Percentiles rank a stretch among this genome's conserved stretches.
Evolutionary conservation across 2,113 vertebrate genomes (phyloP).

Genomic region (Pterocles orientalis): DNA sequence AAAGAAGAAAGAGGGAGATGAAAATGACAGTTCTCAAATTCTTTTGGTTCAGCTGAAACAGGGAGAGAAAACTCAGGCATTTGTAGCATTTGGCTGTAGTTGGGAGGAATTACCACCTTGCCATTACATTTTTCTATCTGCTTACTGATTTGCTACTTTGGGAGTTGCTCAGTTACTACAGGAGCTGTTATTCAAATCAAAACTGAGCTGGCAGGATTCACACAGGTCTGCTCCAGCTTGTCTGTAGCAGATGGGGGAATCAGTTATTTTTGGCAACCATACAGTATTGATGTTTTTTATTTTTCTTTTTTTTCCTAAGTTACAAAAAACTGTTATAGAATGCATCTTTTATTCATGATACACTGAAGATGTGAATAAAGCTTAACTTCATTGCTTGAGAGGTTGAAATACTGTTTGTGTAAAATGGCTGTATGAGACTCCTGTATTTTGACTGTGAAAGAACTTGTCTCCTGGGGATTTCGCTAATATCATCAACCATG

Average conservation of each 20-base stretch:
- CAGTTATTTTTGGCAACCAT: slow-evolving; percentile 10
- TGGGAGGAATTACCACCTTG: background rate
- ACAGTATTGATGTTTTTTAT: background rate
- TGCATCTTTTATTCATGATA: slow-evolving; percentile 23
- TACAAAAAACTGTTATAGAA: background rate
- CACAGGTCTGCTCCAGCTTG: background rate
- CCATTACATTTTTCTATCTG: background rate
- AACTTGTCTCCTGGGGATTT: background rate
- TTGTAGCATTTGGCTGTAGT: background rate
- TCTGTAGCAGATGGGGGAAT: background rate
- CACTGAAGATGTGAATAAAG: background rate
- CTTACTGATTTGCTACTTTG: background rate
- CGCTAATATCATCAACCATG: background rate
- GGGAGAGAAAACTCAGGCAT: background rate
- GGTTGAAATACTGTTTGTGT: background rate
- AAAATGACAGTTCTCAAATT: background rate
- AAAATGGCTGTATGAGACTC: background rate
- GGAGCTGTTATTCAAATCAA: background rate
- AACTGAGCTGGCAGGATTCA: background rate
- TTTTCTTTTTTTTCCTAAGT: background rate
- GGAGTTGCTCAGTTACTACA: background rate
- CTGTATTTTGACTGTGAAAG: background rate
- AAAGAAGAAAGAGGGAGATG: background rate
- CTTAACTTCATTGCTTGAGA: background rate
- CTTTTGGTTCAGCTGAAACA: background rate